Percentiles rank a stretch among this genome's conserved stretches.
Evolutionary conservation across 2,888 invertebrate genomes (phyloP).

Genomic region (Cybosia mesomella): DNA sequence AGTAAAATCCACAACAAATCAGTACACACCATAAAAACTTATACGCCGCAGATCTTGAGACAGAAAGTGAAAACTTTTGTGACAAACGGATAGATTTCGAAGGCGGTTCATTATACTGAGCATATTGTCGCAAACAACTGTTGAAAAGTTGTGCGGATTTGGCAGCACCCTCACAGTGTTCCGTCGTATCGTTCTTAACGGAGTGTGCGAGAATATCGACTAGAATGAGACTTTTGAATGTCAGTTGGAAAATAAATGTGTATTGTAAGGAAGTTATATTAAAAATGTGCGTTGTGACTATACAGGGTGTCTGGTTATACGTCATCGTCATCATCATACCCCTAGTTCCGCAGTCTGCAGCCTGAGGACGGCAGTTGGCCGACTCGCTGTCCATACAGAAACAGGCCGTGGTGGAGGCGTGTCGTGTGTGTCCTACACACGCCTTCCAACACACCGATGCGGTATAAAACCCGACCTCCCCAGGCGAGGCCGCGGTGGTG

Average conservation of each 20-base stretch:
- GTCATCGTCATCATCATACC: too few species aligned
- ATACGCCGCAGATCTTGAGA: conserved; percentile 28
- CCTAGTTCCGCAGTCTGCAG: too few species aligned
- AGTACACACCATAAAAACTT: conserved; percentile 33
- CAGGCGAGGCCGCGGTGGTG: too few species aligned
- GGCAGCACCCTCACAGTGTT: conserved; percentile 20
- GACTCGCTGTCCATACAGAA: too few species aligned
- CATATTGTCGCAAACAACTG: conserved; percentile 38
- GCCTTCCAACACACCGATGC: too few species aligned
- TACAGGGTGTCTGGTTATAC: neutral
- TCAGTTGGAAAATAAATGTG: neutral
- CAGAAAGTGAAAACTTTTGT: conserved; percentile 44
- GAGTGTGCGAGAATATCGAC: conserved; percentile 7
- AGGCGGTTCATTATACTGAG: conserved; percentile 47
- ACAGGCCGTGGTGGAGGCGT: too few species aligned
- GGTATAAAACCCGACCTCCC: too few species aligned
- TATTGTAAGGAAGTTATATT: neutral
- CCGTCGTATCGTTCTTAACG: neutral
- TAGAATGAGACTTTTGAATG: conserved; percentile 9
- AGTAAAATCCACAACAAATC: conserved; percentile 16
- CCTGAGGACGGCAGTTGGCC: too few species aligned
- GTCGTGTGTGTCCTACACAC: too few species aligned
- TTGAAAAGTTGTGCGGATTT: conserved; percentile 30
- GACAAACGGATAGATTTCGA: conserved; percentile 40
- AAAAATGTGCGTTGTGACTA: neutral